Base-by-base conservation (phyloP, 2,113 vertebrate species). In the Petaurus breviceps region DNA sequence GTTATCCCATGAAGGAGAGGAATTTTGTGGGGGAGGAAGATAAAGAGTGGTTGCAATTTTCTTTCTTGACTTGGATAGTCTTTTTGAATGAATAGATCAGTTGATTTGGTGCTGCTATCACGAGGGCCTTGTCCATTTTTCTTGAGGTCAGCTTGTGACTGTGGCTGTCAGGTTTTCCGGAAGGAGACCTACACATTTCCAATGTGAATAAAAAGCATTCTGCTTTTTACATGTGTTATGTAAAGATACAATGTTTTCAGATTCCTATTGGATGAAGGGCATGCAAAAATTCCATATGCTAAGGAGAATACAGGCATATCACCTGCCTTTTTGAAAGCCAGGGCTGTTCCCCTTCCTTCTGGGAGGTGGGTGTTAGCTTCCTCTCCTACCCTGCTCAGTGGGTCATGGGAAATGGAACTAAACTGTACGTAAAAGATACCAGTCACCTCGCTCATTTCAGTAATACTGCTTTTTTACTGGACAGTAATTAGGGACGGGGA, bases 81-180 rank as follows among this genome's bases (percentile, higher is more conserved):
- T 68, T 94, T 93, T 93, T 97, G 92, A 98, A 98, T 98, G 98
- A 97, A 98, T 97, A 92, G 96, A 94, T 98, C 98, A 96, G 95
- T 97, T 98, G 98, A 98, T 98, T 95, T 77, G 2, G 22, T 8
- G 11, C 26, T 92, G 97, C 77, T 52, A 52, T 99, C 98, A 99
- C 95, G 92, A 53, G 98, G 96, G 84, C 90, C 96, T 96, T 94
- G n/a, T 97, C 96, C 94, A 54, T 95, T 92, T 96, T 96, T 92
- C 54, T 91, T 37, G 93, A 94, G 96, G 95, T 97, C 93, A 98
- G 28, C 98, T 98, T 98, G 96, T 98, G 98, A 98, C 95, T 97
- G 16, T 68, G 95, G 95, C 93, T 89, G 2, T 16, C 24, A 95
- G 37, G 68, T n/a, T 95, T 94, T 52, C 53, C 57, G 49, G 94